Percentiles rank a stretch among this genome's conserved stretches.
Conservation (phyloP, 2,797 vertebrate genomes). For the Sphenodon punctatus region DNA sequence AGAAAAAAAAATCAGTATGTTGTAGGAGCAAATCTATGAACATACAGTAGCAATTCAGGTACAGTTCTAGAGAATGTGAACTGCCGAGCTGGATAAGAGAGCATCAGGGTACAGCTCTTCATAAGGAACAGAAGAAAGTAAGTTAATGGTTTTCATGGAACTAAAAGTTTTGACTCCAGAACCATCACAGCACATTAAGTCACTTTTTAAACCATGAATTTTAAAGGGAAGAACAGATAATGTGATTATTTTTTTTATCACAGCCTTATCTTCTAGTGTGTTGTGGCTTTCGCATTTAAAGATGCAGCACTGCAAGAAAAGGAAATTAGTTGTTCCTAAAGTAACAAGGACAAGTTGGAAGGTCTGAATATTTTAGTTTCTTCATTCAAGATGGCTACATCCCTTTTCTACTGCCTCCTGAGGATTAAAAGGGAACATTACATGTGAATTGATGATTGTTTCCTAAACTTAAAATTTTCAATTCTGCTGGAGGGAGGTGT, state of each 20-base stretch:
- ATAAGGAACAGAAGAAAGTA: conserved; percentile 11
- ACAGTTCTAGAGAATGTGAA: conserved; percentile 43
- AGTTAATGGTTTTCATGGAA: conserved; percentile 4
- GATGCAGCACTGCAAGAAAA: background rate
- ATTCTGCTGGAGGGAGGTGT: background rate
- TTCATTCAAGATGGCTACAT: background rate
- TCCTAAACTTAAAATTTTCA: conserved; percentile 21
- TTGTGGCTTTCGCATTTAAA: conserved; percentile 41
- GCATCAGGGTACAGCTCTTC: conserved; percentile 38
- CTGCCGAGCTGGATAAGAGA: conserved; percentile 35
- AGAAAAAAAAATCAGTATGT: background rate
- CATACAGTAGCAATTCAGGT: conserved; percentile 6
- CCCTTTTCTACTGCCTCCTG: conserved; percentile 3
- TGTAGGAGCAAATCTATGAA: conserved; percentile 11
- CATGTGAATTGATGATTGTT: too few relatives aligned
- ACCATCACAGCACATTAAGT: conserved; percentile 14
- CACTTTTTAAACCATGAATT: conserved; percentile 38
- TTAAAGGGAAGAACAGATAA: conserved; percentile 28
- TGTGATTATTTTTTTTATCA: conserved; percentile 8
- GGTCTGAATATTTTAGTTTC: background rate
- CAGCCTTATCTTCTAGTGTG: conserved; percentile 35
- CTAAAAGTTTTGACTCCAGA: conserved; percentile 23
- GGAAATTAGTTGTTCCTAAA: conserved; percentile 38
- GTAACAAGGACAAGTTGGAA: background rate
- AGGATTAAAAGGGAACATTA: conserved; percentile 37